These are phyloP conservation scores for Euproctis similis DNA, from an alignment of 2,888 invertebrate species.

Conservation along the genomic window DNA sequence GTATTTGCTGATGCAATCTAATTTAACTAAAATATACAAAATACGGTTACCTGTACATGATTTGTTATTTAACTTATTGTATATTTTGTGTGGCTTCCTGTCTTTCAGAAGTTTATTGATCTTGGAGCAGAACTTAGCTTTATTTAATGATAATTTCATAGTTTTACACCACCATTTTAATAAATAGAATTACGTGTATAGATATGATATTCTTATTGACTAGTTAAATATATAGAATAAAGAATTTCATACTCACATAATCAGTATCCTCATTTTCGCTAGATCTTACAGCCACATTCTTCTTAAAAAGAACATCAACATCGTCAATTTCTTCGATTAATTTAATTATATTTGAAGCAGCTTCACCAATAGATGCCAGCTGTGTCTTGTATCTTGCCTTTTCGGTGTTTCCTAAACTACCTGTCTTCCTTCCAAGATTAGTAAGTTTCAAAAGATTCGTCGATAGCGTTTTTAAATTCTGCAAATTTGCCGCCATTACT, in stretches of 20 bases:
- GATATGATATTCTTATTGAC: no score
- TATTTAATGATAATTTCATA: no score
- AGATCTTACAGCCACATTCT: constrained; percentile 34
- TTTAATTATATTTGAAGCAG: constrained; percentile 75
- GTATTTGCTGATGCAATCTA: no score
- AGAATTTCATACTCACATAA: constrained; percentile 24
- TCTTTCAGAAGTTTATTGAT: no score
- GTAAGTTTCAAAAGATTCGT: constrained; percentile 76
- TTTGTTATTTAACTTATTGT: no score
- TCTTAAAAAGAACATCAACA: constrained; percentile 55
- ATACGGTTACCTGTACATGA: no score
- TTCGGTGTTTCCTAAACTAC: constrained; percentile 69
- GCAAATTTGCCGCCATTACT: constrained; percentile 72
- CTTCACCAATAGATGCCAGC: constrained; percentile 70
- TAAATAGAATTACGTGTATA: no score
- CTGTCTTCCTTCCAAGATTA: constrained; percentile 76
- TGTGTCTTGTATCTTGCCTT: constrained; percentile 75
- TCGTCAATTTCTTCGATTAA: constrained; percentile 73
- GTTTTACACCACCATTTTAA: no score
- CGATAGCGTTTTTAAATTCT: constrained; percentile 75
- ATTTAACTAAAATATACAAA: no score
- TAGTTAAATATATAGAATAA: no score
- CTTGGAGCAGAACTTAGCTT: no score
- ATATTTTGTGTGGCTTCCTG: no score
- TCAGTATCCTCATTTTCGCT: constrained; percentile 26